Percentiles rank a stretch among this genome's conserved stretches.
Conservation (phyloP, 2,113 vertebrate species). For the Amphiprion percula region DNA sequence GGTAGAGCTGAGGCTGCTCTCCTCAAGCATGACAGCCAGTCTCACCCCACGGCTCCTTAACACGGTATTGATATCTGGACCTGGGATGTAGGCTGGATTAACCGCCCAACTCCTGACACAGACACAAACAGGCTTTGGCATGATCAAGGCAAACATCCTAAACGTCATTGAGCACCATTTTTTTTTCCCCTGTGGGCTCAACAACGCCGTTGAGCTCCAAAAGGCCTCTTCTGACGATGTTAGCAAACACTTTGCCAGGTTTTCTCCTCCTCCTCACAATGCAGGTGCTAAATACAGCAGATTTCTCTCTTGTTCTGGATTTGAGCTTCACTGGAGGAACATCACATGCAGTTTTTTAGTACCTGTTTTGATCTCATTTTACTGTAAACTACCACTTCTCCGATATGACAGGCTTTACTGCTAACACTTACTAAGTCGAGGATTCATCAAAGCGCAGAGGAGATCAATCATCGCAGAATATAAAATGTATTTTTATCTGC, state of each 20-base stretch:
- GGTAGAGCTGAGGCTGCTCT: conserved; percentile 38
- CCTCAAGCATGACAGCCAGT: conserved; percentile 69
- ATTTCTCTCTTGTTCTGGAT: conserved; percentile 4
- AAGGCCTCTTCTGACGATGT: conserved; percentile 32
- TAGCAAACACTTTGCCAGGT: conserved; percentile 34
- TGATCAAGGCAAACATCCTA: conserved; percentile 61
- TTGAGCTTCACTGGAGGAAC: neutral
- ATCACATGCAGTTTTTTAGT: neutral
- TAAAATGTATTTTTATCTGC: neutral
- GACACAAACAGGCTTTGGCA: conserved; percentile 66
- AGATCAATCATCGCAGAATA: neutral
- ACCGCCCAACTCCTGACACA: conserved; percentile 49
- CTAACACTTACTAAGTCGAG: neutral
- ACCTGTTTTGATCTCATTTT: conserved; percentile 13
- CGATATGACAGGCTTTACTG: no score
- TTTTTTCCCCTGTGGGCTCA: conserved; percentile 25
- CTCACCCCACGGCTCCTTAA: conserved; percentile 50
- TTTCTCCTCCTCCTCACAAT: conserved; percentile 9
- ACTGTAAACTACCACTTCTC: neutral
- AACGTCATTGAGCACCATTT: conserved; percentile 34
- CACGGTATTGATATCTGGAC: conserved; percentile 64
- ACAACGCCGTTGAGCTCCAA: neutral
- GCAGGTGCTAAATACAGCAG: neutral
- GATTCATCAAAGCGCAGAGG: neutral
- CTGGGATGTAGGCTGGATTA: conserved; percentile 63